phyloP scores from a whole-genome alignment of 2,113 vertebrate genomes.

The Taxidea taxus region DNA sequence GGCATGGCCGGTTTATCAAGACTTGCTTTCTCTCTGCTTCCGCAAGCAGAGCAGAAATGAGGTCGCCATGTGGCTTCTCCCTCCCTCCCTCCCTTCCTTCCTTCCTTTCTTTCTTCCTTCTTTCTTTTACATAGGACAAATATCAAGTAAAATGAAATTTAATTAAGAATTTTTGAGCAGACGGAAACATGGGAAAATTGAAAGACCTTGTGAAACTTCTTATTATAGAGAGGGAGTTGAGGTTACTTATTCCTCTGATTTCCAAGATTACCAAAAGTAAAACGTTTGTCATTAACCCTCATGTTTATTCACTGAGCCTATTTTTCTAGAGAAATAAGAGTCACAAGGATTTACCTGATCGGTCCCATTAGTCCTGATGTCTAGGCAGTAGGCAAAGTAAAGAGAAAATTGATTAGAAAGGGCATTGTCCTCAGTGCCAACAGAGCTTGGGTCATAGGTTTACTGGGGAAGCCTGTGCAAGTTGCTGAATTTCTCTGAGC shows the following conservation, averaged over 20 bases:
- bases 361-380: background rate
- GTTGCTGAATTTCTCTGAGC: background rate
- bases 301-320: background rate
- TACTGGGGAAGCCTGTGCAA: background rate
- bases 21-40: background rate
- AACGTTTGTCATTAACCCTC: background rate
- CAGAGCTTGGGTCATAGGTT: background rate
- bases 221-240: background rate
- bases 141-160: background rate
- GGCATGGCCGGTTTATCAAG: background rate
- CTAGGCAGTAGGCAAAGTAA: background rate
- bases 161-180: background rate
- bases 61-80: background rate
- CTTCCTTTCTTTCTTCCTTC: background rate
- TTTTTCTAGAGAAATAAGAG: background rate
- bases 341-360: background rate
- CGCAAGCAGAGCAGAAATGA: background rate
- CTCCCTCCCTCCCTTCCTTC: background rate
- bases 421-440: background rate
- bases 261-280: background rate
- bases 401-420: background rate
- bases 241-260: background rate
- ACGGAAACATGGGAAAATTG: background rate
- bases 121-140: background rate
- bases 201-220: background rate